Base-by-base conservation (phyloP, 2,797 vertebrate species). In the Pampus argenteus region DNA sequence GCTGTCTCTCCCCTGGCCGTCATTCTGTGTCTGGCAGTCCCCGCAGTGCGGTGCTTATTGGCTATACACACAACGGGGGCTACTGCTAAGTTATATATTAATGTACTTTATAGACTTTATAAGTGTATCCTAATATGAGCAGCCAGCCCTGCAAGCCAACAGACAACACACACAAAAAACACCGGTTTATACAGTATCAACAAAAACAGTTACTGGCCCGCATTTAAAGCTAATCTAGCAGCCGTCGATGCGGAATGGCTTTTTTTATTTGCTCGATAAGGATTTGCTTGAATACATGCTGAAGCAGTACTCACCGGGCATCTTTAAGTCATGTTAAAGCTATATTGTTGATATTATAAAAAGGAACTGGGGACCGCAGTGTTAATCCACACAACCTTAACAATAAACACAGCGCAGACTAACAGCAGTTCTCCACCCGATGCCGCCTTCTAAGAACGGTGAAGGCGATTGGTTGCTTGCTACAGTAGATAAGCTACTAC, bases 381-480 rank as follows among this genome's bases (percentile, higher is more conserved):
- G 95, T 93, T 94, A 93, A 95, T 95, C 96, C 95, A 96, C 93
- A 96, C 96, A 97, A 97, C 95, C 96, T 97, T 97, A 96, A 97
- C 95, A 92, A 95, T 92, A 94, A 94, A 93, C 91, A 93, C 92
- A 80, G 94, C 94, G 61, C 95, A 96, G 91, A 96, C 96, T 96
- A 96, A 96, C 96, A 93, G 86, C 92, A 95, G 92, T 92, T 88
- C 91, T 90, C 92, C 91, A 72, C 92, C 92, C 92, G 93, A 92
- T 81, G 83, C 91, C 94, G 92, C 92, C 92, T 92, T 51, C 85
- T 66, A 94, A 92, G 77, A 91, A 91, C 83, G 36, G 45, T 81
- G 67, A 70, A 84, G 8, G 4, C 15, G 87, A 95, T 95, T 95
- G 94, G 94, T 60, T 71, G 42, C 0, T 6, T 13, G 23, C 42